Conservation (phyloP, 2,113 vertebrate genomes). For the Scatophagus argus region DNA sequence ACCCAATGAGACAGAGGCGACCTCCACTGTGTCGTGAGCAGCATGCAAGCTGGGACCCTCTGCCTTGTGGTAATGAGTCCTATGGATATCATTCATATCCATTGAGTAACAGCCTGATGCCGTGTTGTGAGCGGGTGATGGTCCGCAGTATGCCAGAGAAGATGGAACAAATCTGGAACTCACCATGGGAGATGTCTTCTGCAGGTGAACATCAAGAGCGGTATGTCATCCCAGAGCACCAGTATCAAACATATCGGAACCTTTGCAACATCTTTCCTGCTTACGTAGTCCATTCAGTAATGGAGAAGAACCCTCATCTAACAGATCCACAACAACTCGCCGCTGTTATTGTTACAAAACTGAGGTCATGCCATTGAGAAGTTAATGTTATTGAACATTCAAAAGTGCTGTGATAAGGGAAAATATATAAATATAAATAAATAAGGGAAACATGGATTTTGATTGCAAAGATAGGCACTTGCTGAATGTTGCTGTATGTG, state of each 20-base stretch:
- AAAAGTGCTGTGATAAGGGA: conserved; percentile 52
- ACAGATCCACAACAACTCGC: conserved; percentile 97
- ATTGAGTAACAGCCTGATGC: conserved; percentile 93
- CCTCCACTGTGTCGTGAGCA: conserved; percentile 98
- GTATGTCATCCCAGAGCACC: conserved; percentile 94
- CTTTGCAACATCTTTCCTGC: conserved; percentile 99
- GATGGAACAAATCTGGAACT: conserved; percentile 98
- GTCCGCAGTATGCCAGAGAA: conserved; percentile 98
- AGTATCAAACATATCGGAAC: conserved; percentile 98
- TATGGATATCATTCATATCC: conserved; percentile 93
- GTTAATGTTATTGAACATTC: conserved; percentile 14
- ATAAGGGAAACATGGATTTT: conserved; percentile 28
- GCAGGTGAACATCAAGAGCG: conserved; percentile 89
- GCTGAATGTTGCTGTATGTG: conserved; percentile 64
- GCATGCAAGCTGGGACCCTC: conserved; percentile 97
- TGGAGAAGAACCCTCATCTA: conserved; percentile 98
- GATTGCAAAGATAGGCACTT: conserved; percentile 62
- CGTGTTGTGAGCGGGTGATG: conserved; percentile 97
- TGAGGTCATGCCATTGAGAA: conserved; percentile 91
- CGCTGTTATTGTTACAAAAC: conserved; percentile 95
- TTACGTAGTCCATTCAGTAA: conserved; percentile 94
- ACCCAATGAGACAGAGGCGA: conserved; percentile 92
- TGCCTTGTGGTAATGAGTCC: conserved; percentile 91
- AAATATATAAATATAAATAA: too few relatives aligned
- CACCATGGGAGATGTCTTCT: conserved; percentile 90